Evolutionary conservation across 2,113 vertebrate genomes (phyloP), one percentile per base, ranked within the genome.

Genomic region (Dolichotis patagonum): DNA sequence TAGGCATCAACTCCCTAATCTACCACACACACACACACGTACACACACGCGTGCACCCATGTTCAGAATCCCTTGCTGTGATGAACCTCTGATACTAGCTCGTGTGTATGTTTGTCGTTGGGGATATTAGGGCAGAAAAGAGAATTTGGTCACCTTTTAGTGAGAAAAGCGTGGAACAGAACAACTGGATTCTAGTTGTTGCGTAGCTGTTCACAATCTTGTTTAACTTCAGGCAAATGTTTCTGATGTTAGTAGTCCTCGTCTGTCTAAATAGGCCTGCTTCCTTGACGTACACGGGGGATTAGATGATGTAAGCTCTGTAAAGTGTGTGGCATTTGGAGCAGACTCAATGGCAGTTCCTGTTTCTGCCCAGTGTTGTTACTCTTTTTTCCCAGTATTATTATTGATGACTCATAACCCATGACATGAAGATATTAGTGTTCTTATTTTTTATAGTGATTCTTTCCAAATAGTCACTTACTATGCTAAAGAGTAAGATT

Each of bases 361-460:
- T 86, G 0, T 78, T 95, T 96, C 19, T 97, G 20, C 90, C 60
- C 41, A 62, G 1, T 56, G 54, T 56, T 56, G 54, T 56, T 56
- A 56, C 54, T 56, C 17, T 56, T 56, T 56, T 56, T 56, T 56
- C 14, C 52, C 41, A 62, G 1, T 77, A 14, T 67, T 82, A 2
- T 91, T 93, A 60, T 28, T 90, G 67, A 93, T 92, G 12, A 82
- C 7, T 71, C 28, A 49, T 30, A 88, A 54, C 24, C 77, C 19
- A 73, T 19, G 24, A 77, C 88, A 80, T 93, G 38, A 24, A 96
- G 94, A 58, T 95, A 63, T 85, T 83, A 88, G 54, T 69, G n/a
- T 96, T 96, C n/a, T 95, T 96, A 96, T 90, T 28, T 94, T 83
- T 88, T 52, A 41, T 77, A 81, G 58, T 11, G 4, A 30, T 88